Conservation (phyloP, 1,140 invertebrate genomes). For the Epicauta chinensis region DNA sequence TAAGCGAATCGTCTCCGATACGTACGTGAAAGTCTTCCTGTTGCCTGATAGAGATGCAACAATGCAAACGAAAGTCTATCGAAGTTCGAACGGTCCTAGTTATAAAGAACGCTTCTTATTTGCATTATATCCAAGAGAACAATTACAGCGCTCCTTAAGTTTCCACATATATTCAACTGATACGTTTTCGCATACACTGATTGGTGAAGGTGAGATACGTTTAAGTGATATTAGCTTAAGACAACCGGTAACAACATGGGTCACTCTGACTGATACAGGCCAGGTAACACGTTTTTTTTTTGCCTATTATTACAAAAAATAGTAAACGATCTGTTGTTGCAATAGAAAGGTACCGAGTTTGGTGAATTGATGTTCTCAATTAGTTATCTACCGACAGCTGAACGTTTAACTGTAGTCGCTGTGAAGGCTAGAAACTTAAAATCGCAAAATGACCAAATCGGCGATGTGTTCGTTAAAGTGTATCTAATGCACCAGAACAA, state of each 20-base stretch:
- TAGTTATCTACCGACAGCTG: conserved; percentile 71
- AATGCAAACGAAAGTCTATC: conserved; percentile 68
- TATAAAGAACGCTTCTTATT: conserved; percentile 73
- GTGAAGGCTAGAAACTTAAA: conserved; percentile 73
- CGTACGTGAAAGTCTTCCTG: conserved; percentile 68
- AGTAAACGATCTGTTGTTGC: conserved; percentile 61
- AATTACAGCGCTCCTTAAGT: conserved; percentile 46
- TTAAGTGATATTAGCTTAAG: conserved; percentile 53
- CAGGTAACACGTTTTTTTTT: conserved; percentile 68
- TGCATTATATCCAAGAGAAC: conserved; percentile 50
- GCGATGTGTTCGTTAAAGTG: conserved; percentile 54
- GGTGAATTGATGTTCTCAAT: conserved; percentile 80
- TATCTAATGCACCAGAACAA: conserved; percentile 70
- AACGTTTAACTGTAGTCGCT: conserved; percentile 72
- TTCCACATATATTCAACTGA: conserved; percentile 59
- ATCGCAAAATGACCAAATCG: conserved; percentile 41
- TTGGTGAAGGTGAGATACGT: conserved; percentile 58
- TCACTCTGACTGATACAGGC: conserved; percentile 55
- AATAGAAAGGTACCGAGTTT: conserved; percentile 46
- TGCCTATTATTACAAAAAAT: conserved; percentile 70
- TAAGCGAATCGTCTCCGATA: conserved; percentile 56
- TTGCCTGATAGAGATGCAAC: conserved; percentile 65
- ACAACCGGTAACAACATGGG: conserved; percentile 55
- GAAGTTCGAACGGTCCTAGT: conserved; percentile 58
- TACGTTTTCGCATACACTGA: conserved; percentile 55